Evolutionary conservation across 2,113 vertebrate species (phyloP).

Genomic region (Polyodon spathula): DNA sequence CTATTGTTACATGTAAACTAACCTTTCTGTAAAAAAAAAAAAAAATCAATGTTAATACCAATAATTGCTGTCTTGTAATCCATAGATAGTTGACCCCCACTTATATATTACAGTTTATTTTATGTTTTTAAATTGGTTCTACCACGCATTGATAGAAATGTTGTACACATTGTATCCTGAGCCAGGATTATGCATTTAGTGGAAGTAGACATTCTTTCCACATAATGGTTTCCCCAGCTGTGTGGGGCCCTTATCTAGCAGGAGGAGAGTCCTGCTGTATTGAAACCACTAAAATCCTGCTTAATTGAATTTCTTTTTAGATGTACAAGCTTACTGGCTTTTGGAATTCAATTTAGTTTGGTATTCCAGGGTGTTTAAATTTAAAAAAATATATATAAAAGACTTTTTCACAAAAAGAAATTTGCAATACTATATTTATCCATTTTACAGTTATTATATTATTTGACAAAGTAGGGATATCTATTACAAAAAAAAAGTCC

Average conservation of each 20-base stretch:
- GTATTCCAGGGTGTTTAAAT: constrained; percentile 79
- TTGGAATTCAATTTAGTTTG: constrained; percentile 91
- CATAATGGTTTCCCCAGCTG: constrained; percentile 74
- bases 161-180: constrained; percentile 80
- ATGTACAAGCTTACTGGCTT: constrained; percentile 92
- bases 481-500: constrained; percentile 45
- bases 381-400: constrained; percentile 76
- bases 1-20: constrained; percentile 40
- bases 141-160: constrained; percentile 85
- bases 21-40: constrained; percentile 33
- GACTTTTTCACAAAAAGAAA: constrained; percentile 75
- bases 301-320: constrained; percentile 99
- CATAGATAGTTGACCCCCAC: constrained; percentile 77
- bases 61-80: constrained; percentile 71
- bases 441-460: constrained; percentile 65
- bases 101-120: constrained; percentile 79
- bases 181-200: constrained; percentile 92
- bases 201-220: constrained; percentile 73
- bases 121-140: constrained; percentile 93
- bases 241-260: constrained; percentile 84
- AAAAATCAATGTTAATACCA: constrained; percentile 29
- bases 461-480: constrained; percentile 66
- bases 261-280: constrained; percentile 89
- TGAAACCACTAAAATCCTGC: constrained; percentile 98
- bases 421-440: constrained; percentile 79